These are phyloP conservation scores for Chrysocyon brachyurus DNA, from an alignment of 2,797 vertebrate species.

Conservation along the genomic window DNA sequence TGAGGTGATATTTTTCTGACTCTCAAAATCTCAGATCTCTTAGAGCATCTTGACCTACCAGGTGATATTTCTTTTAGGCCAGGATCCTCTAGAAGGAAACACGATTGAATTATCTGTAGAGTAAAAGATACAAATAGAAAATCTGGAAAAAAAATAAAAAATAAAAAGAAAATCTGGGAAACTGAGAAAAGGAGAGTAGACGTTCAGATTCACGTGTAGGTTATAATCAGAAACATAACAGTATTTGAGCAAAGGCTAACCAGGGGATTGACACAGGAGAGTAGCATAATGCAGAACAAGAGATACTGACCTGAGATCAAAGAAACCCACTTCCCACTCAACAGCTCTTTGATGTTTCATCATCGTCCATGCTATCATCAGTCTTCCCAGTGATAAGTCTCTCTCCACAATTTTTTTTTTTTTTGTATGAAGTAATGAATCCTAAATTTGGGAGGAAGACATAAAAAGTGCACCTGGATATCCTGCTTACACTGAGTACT, in stretches of 20 bases:
- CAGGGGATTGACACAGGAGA: not conserved
- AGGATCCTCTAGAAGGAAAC: not conserved
- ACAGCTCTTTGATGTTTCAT: not conserved
- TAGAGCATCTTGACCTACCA: not conserved
- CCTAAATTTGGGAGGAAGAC: not conserved
- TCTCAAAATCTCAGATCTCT: not conserved
- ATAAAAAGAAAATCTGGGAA: not conserved
- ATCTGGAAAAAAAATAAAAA: not conserved
- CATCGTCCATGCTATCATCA: not conserved
- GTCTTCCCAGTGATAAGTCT: not conserved
- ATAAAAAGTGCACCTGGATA: not conserved
- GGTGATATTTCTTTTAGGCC: not conserved
- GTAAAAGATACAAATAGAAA: not conserved
- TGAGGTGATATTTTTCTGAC: not conserved
- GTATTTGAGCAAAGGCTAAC: not conserved
- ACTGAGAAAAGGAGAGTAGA: not conserved
- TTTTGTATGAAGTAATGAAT: not conserved
- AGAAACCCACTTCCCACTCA: not conserved
- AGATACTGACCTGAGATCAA: constrained; percentile 48
- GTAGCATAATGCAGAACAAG: not conserved
- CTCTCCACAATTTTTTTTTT: not conserved
- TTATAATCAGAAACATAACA: constrained; percentile 19
- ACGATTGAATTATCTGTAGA: not conserved
- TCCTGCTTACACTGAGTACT: not conserved
- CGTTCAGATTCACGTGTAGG: not conserved